Base-by-base conservation (phyloP, 1,140 invertebrate species). In the Megalopta genalis region DNA sequence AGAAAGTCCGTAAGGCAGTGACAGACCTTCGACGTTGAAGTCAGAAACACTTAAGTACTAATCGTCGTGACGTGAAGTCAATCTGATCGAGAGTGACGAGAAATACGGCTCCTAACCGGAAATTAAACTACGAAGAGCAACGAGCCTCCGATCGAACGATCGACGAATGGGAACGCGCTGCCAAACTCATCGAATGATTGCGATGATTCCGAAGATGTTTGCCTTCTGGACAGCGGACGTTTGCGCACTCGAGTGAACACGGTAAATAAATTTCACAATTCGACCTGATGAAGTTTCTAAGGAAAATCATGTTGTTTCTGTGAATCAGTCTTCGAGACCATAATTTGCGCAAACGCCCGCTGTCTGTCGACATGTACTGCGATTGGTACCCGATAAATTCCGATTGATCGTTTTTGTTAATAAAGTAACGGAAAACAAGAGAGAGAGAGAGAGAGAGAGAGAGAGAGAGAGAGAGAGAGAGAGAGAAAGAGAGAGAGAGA, bases 11-110 rank as follows among this genome's bases (percentile, higher is more conserved):
- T 52, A 49, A 70, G 66, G 66, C 66, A 70, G 75, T 77, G 27
- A 52, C 54, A 46, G 14, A 63, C n/a, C 54, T 42, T 69, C 39
- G 39, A 52, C 21, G 8, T 12, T 21, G 54, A 42, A 66, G 39
- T 46, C 57, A 23, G 39, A 39, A 37, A 69, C 54, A 10, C n/a
- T 77, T 77, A 77, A 77, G 74, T 77, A 77, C 65, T 62, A 49
- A 49, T 69, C 49, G 66, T 67, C 46, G 25, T 9, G 39, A 37
- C 27, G 27, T 18, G 66, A 37, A 32, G 27, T 46, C 66, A 3
- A 54, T 37, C 16, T n/a, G 54, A 37, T 54, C 27, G 21, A n/a
- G 32, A 57, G 21, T n/a, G 52, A 69, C 25, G 42, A 32, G 1
- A 46, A 66, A 63, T 18, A 52, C 49, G 6, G 49, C n/a, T 42